A percentile compares a stretch with the other conserved stretches of the same genome.
Evolutionary conservation across 2,113 vertebrate species (phyloP).

Genomic region (Pluvialis apricaria): DNA sequence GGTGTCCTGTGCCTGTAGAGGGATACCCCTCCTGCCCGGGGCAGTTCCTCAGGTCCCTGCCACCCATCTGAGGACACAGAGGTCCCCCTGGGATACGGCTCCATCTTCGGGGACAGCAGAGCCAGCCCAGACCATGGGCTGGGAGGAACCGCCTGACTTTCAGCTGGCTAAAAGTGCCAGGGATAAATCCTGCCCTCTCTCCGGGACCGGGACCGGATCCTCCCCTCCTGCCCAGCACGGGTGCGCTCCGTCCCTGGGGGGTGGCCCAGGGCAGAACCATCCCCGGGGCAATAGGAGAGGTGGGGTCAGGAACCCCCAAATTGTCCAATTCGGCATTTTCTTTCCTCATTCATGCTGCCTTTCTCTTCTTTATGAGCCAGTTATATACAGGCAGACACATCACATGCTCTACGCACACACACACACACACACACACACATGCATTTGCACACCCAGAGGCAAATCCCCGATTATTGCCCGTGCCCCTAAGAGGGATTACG

Average conservation of each 20-base stretch:
- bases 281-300: not conserved
- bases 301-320: not conserved
- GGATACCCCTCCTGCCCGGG: not conserved
- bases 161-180: not conserved
- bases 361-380: not conserved
- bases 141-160: not conserved
- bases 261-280: not conserved
- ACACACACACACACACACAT: not conserved
- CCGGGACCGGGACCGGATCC: accelerated
- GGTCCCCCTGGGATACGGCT: not conserved
- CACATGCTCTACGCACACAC: not conserved
- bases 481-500: slow-evolving; percentile 7
- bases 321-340: not conserved
- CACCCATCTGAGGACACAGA: accelerated
- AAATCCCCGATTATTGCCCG: not conserved
- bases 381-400: not conserved
- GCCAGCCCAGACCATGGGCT: not conserved
- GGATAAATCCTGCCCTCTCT: not conserved
- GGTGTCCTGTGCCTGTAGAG: not conserved
- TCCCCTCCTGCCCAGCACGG: not conserved
- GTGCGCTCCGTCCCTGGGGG: too few relatives aligned
- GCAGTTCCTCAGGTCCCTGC: not conserved
- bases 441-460: not conserved
- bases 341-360: not conserved
- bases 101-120: not conserved